phyloP scores from a whole-genome alignment of 2,888 invertebrate genomes.

The Andrena bicolor region DNA sequence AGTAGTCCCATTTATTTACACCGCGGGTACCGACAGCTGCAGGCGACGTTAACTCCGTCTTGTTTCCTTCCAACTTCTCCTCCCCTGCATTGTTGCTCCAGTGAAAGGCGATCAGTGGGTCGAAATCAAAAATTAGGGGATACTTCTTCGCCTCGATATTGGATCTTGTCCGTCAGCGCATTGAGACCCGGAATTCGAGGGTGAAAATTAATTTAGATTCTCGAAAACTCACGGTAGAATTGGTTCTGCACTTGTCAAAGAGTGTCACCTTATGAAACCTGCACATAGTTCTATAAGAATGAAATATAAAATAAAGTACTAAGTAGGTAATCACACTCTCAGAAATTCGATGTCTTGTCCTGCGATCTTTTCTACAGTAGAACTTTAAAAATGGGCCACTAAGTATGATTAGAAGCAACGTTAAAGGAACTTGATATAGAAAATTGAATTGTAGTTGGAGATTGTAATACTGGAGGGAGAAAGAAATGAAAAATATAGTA shows the following conservation, averaged over 20 bases:
- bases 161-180: constrained; percentile 24
- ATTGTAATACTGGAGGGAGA: too few relatives aligned
- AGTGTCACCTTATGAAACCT: neutral
- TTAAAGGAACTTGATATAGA: too few relatives aligned
- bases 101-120: constrained; percentile 51
- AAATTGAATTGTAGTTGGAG: too few relatives aligned
- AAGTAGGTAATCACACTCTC: too few relatives aligned
- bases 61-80: constrained; percentile 46
- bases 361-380: too few relatives aligned
- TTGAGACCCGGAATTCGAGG: constrained; percentile 13
- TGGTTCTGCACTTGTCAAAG: neutral
- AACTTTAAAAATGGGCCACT: too few relatives aligned
- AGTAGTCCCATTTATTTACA: constrained; percentile 76
- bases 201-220: constrained; percentile 45
- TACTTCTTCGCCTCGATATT: constrained; percentile 46
- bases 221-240: neutral
- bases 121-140: constrained; percentile 54
- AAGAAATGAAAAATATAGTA: too few relatives aligned
- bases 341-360: too few relatives aligned
- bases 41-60: constrained; percentile 74
- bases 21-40: constrained; percentile 77
- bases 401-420: too few relatives aligned
- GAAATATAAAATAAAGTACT: too few relatives aligned
- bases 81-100: constrained; percentile 30
- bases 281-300: too few relatives aligned